Evolutionary conservation across 1,140 invertebrate species (phyloP), one percentile per base, ranked within the genome.

Genomic region (Drosophila fuyamai): DNA sequence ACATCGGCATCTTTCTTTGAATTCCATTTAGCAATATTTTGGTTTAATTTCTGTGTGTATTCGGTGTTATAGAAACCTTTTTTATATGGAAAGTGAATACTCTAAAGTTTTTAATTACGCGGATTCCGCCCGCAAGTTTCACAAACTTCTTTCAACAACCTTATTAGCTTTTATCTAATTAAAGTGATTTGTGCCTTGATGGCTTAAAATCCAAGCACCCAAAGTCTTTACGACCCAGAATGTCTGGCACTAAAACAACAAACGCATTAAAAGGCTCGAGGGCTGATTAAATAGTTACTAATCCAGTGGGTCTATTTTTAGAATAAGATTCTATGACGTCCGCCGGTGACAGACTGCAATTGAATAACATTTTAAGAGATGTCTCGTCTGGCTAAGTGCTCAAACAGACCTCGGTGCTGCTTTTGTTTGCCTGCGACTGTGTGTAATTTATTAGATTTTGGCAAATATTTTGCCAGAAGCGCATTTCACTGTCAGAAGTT

Each of bases 381-480:
- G 35, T 27, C 43, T 23, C 41, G 27, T 48, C 40, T 47, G 32
- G 43, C 54, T 60, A 66, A 61, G 57, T 63, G 43, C 54, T 63
- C 14, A 55, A 48, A 12, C 67, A 59, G 32, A 72, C 67, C 70
- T 56, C 63, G 63, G 4, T 9, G 44, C 10, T 65, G 41, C 48
- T 36, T 35, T 46, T 70, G 47, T 54, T 61, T 51, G 56, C 50
- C 68, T 72, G 41, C 59, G 44, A 59, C 65, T 73, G 70, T 75
- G 74, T 85, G 78, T 81, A 86, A 85, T 85, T 85, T 85, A 85
- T 85, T 86, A 86, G 78, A 85, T 85, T 86, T 82, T 79, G 82
- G 75, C 79, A 85, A 85, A 85, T 79, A 85, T 85, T 86, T 86
- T 82, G 74, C 60, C 57, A 86, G 67, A 70, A 78, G 65, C 73